phyloP scores from a whole-genome alignment of 2,797 vertebrate genomes.

The Lutjanus campechanus region DNA sequence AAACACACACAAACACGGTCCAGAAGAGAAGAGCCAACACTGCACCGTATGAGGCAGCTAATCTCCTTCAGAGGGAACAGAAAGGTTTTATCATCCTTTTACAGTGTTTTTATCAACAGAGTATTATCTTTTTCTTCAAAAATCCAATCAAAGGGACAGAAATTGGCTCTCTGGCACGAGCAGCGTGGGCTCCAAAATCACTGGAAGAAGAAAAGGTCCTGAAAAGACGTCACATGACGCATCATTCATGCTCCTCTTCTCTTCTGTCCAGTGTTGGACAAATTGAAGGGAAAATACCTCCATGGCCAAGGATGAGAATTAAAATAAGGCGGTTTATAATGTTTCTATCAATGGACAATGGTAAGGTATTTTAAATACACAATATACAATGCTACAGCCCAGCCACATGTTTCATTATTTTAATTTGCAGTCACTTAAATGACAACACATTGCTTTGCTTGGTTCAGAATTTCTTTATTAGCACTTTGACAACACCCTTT shows the following conservation, averaged over 20 bases:
- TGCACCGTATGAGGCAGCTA: slow-evolving; percentile 15
- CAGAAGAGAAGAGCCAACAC: slow-evolving; percentile 9
- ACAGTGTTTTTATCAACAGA: slow-evolving; percentile 49
- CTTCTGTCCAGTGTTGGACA: slow-evolving; percentile 4
- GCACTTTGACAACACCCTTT: too few species aligned
- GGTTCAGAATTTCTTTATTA: too few species aligned
- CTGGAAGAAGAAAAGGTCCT: slow-evolving; percentile 6
- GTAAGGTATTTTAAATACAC: slow-evolving; percentile 3
- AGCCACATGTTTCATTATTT: too few species aligned
- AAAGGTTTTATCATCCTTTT: slow-evolving; percentile 42
- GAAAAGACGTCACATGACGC: background rate
- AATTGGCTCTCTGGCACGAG: slow-evolving; percentile 23
- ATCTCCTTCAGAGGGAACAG: slow-evolving; percentile 32
- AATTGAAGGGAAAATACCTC: slow-evolving; percentile 8
- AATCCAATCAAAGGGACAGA: slow-evolving; percentile 31
- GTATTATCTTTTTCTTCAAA: slow-evolving; percentile 42
- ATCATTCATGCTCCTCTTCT: background rate
- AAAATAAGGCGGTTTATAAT: background rate
- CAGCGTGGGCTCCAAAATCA: slow-evolving; percentile 28
- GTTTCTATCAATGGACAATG: background rate
- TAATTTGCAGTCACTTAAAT: too few species aligned
- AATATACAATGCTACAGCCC: too few species aligned
- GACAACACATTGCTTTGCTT: too few species aligned
- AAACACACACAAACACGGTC: slow-evolving; percentile 1
- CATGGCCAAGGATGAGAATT: background rate